phyloP scores from a whole-genome alignment of 2,888 invertebrate genomes.

The Margaritifera margaritifera region DNA sequence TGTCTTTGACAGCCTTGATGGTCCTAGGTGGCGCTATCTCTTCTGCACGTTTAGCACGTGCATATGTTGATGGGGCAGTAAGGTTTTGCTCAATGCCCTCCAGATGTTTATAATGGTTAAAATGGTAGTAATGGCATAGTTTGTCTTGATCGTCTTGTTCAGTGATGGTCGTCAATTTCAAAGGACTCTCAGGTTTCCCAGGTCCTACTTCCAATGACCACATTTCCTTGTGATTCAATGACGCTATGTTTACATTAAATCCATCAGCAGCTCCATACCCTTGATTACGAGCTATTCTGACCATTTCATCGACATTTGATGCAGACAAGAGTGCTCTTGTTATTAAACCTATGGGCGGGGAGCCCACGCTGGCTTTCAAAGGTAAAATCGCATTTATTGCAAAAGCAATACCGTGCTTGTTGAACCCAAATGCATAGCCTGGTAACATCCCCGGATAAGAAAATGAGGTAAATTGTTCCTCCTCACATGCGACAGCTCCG shows the following conservation, averaged over 20 bases:
- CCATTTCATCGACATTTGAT: conserved; percentile 30
- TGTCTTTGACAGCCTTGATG: conserved; percentile 21
- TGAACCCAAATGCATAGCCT: conserved; percentile 32
- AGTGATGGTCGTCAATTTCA: neutral
- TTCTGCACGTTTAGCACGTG: conserved; percentile 12
- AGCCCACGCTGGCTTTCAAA: conserved; percentile 4
- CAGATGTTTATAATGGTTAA: conserved; percentile 38
- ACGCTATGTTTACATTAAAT: conserved; percentile 44
- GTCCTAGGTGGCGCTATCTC: conserved; percentile 26
- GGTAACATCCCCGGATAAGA: conserved; percentile 42
- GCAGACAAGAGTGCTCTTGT: conserved; percentile 38
- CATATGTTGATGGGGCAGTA: conserved; percentile 14
- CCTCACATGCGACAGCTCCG: neutral
- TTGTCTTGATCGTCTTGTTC: conserved; percentile 6
- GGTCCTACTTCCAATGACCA: conserved; percentile 43
- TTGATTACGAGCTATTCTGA: conserved; percentile 24
- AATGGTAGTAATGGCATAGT: conserved; percentile 34
- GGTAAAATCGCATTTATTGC: conserved; percentile 43
- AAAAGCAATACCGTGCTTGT: conserved; percentile 34
- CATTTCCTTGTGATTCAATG: conserved; percentile 28
- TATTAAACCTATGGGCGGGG: conserved; percentile 31
- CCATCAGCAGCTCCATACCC: conserved; percentile 43
- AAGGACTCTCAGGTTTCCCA: conserved; percentile 6
- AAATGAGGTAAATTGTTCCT: conserved; percentile 29
- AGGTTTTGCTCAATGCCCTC: conserved; percentile 15